Conservation (phyloP, 2,797 vertebrate genomes). For the Urosaurus nigricauda region DNA sequence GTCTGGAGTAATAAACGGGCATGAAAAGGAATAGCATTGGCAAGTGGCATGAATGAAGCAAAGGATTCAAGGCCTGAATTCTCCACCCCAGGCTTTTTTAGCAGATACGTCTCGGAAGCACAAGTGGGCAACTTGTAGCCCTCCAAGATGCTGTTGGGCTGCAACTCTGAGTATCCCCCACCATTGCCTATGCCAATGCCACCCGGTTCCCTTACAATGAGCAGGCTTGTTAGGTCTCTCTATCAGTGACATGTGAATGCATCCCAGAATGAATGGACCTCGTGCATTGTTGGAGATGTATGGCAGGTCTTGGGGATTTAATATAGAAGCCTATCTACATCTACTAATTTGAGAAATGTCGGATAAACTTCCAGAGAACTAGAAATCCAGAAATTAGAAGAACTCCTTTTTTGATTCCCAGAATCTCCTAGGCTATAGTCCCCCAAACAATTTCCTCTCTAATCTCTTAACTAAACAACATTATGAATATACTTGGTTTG, state of each 20-base stretch:
- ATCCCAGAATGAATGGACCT: background rate
- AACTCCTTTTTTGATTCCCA: too few relatives aligned
- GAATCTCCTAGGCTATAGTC: too few relatives aligned
- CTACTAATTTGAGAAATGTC: background rate
- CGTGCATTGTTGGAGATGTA: background rate
- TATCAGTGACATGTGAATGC: background rate
- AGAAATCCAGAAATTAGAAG: too few relatives aligned
- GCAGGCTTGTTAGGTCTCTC: background rate
- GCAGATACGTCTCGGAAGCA: background rate
- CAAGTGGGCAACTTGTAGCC: too few relatives aligned
- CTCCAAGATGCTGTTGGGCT: too few relatives aligned
- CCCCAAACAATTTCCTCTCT: too few relatives aligned
- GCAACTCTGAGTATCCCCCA: too few relatives aligned
- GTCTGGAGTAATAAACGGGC: background rate
- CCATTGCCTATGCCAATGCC: too few relatives aligned
- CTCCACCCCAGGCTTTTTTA: background rate
- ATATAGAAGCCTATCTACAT: background rate
- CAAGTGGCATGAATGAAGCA: background rate
- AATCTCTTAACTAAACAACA: background rate
- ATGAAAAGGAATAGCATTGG: background rate
- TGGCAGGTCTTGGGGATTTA: background rate
- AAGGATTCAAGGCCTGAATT: background rate
- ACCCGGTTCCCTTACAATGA: background rate
- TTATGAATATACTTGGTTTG: background rate
- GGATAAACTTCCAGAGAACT: background rate